These are phyloP conservation scores for Pissodes strobi DNA, from an alignment of 1,140 invertebrate genomes.

Conservation along the genomic window DNA sequence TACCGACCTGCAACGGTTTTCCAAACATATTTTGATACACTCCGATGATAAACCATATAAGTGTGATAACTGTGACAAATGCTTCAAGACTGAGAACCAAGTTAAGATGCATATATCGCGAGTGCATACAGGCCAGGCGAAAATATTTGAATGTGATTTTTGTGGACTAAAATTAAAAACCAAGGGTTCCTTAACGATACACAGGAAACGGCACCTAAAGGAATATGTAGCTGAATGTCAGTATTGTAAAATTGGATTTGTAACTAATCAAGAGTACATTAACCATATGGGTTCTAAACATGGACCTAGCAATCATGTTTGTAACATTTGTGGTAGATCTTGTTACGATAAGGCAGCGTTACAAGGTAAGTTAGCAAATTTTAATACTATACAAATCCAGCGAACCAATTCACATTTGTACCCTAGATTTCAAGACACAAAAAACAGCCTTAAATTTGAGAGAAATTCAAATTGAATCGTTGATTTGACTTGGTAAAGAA, in stretches of 20 bases:
- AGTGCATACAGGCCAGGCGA: constrained; percentile 36
- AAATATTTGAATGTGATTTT: constrained; percentile 49
- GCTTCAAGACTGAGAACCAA: constrained; percentile 56
- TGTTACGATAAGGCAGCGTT: constrained; percentile 46
- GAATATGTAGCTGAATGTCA: constrained; percentile 54
- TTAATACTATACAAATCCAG: not conserved
- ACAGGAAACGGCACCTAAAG: constrained; percentile 65
- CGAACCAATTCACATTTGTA: too few species aligned
- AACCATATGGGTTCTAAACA: constrained; percentile 47
- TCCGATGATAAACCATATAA: constrained; percentile 49
- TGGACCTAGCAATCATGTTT: constrained; percentile 43
- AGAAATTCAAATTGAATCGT: too few species aligned
- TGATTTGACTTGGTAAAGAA: too few species aligned
- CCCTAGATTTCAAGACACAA: too few species aligned
- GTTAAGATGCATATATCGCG: constrained; percentile 60
- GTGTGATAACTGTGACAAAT: constrained; percentile 58
- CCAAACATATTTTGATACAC: constrained; percentile 39
- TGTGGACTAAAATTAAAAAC: constrained; percentile 68
- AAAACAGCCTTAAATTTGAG: too few species aligned
- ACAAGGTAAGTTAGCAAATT: constrained; percentile 17
- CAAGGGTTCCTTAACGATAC: constrained; percentile 67
- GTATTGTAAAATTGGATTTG: constrained; percentile 45
- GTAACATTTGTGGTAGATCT: constrained; percentile 44
- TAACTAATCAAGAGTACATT: constrained; percentile 46
- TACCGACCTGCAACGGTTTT: constrained; percentile 41